These are phyloP conservation scores for Andrena bucephala DNA, from an alignment of 2,888 invertebrate species.

Conservation along the genomic window DNA sequence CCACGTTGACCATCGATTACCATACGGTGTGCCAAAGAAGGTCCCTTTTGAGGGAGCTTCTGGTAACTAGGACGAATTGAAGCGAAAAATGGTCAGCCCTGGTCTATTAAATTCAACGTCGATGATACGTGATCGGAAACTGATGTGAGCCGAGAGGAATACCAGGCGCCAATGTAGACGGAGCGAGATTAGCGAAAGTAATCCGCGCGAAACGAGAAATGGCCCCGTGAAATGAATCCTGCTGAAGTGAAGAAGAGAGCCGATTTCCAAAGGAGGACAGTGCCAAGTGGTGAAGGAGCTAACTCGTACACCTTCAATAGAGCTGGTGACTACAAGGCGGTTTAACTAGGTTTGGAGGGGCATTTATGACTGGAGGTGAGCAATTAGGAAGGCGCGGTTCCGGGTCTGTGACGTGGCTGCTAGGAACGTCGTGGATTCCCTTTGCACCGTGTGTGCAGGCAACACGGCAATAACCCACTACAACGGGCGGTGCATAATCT, in stretches of 20 bases:
- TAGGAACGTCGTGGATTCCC: constrained; percentile 33
- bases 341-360: background rate
- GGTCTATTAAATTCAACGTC: background rate
- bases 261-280: too few species aligned
- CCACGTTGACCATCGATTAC: too few species aligned
- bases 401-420: constrained; percentile 34
- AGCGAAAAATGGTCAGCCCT: too few species aligned
- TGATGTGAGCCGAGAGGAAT: background rate
- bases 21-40: too few species aligned
- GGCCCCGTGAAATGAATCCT: too few species aligned
- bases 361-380: background rate
- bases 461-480: constrained; percentile 68
- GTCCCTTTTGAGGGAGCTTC: background rate
- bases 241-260: too few species aligned
- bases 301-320: too few species aligned
- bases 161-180: background rate
- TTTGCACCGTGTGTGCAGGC: constrained; percentile 45
- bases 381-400: constrained; percentile 29
- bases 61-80: background rate
- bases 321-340: too few species aligned
- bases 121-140: background rate
- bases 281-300: too few species aligned
- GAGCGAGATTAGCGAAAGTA: too few species aligned
- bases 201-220: too few species aligned
- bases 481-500: constrained; percentile 63